Evolutionary conservation across 2,113 vertebrate species (phyloP), one percentile per base, ranked within the genome.

Genomic region (Neoarius graeffei): DNA sequence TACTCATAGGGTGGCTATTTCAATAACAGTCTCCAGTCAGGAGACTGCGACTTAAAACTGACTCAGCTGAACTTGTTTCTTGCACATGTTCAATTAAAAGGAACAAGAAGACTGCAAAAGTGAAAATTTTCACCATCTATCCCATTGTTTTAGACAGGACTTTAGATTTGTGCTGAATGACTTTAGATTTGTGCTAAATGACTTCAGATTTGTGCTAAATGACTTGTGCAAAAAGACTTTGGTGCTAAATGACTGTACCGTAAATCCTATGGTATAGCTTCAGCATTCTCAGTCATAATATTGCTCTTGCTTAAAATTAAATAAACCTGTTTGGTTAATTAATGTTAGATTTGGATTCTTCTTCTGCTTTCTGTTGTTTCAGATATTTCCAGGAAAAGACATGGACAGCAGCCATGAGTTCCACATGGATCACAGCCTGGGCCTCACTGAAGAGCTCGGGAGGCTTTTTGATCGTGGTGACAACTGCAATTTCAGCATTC

Each of bases 401-500:
- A 0, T 10, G 1, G 74, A 23, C 1, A 23, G 0, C 62, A 50
- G 52, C 74, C 85, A 59, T 0, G 7, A 42, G 0, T 90, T 94
- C 73, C 84, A 35, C 0, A 79, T 96, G 62, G 96, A 96, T 88
- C 93, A 95, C 89, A 94, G 93, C 14, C 27, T 93, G 7, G 4
- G 20, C 27, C 92, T 97, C 1, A 92, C 94, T 0, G 86, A 91
- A 1, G 92, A 92, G 0, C 92, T 96, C 0, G 93, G 92, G 1
- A 71, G 74, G 52, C 77, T 96, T 25, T 96, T 95, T 81, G 94
- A 96, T 83, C 93, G 89, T 25, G 91, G 92, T 59, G 57, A 11
- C 0, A 87, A 67, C 85, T 96, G 96, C 1, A 94, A 97, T 50
- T 90, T 95, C 86, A 85, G 23, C 15, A 88, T 96, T 79, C 1